Percentiles rank a stretch among this genome's conserved stretches.
Evolutionary conservation across 2,888 invertebrate species (phyloP).

Genomic region (Cybosia mesomella): DNA sequence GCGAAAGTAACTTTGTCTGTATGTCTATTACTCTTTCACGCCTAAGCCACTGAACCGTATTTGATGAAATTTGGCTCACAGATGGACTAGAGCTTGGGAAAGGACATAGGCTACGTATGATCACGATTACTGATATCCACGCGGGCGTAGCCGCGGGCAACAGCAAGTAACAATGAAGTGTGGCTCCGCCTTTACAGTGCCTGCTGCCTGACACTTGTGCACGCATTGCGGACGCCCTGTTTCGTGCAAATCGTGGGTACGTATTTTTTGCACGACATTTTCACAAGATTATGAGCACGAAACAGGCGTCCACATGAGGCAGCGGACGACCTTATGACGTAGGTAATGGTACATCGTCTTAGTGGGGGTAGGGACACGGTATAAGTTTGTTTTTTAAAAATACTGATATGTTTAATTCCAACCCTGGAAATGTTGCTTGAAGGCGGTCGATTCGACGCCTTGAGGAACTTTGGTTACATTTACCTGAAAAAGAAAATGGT

Average conservation of each 20-base stretch:
- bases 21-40: background rate
- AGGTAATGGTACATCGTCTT: too few relatives aligned
- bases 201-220: too few relatives aligned
- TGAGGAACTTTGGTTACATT: slow-evolving; percentile 93
- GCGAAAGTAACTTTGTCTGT: background rate
- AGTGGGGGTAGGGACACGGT: background rate
- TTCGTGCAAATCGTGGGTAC: too few relatives aligned
- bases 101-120: background rate
- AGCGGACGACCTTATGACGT: too few relatives aligned
- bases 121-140: background rate
- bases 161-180: too few relatives aligned
- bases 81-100: background rate
- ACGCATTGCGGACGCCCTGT: too few relatives aligned
- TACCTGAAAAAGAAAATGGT: slow-evolving; percentile 77
- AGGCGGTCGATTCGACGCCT: slow-evolving; percentile 93
- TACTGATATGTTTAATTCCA: slow-evolving; percentile 60
- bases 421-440: slow-evolving; percentile 93
- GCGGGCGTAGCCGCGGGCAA: background rate
- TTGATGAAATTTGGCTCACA: background rate
- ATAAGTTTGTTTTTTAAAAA: background rate
- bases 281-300: too few relatives aligned
- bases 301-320: too few relatives aligned
- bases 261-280: too few relatives aligned
- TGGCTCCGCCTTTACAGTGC: too few relatives aligned
- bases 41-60: background rate